A percentile compares a stretch with the other conserved stretches of the same genome.
These are phyloP conservation scores for Machimus rusticus DNA, from an alignment of 2,888 invertebrate species.

Conservation along the genomic window DNA sequence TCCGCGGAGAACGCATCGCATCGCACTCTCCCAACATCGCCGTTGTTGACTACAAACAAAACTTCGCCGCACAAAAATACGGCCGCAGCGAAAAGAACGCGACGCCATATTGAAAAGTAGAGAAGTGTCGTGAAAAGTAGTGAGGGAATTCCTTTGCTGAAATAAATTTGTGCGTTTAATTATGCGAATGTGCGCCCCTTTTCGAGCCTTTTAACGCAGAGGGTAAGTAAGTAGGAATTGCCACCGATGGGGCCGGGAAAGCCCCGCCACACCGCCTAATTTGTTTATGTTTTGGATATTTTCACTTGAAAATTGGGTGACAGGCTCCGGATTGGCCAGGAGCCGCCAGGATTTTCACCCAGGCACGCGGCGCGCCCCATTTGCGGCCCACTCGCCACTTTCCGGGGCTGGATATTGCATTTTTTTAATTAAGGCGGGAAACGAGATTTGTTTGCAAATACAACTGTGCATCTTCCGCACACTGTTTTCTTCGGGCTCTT, in stretches of 20 bases:
- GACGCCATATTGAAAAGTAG: slow-evolving; percentile 47
- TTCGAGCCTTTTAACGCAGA: slow-evolving; percentile 25
- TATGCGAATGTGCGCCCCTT: slow-evolving; percentile 27
- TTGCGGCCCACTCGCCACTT: not conserved
- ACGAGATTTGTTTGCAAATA: slow-evolving; percentile 48
- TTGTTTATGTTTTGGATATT: slow-evolving; percentile 38
- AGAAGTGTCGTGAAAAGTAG: slow-evolving; percentile 46
- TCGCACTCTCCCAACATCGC: not conserved
- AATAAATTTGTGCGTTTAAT: slow-evolving; percentile 33
- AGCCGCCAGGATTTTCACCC: slow-evolving; percentile 3
- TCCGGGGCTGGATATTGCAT: not conserved
- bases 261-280: not conserved
- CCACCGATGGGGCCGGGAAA: not conserved
- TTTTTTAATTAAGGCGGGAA: slow-evolving; percentile 46
- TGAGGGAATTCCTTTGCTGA: slow-evolving; percentile 33
- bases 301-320: slow-evolving; percentile 34
- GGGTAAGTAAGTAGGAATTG: slow-evolving; percentile 38
- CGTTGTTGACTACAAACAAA: not conserved
- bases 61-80: not conserved
- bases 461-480: slow-evolving; percentile 38
- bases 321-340: slow-evolving; percentile 21
- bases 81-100: slow-evolving; percentile 42
- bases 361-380: not conserved
- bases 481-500: slow-evolving; percentile 30
- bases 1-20: not conserved